These are phyloP conservation scores for Crotalus helleri DNA, from an alignment of 2,113 vertebrate genomes.

Conservation along the genomic window DNA sequence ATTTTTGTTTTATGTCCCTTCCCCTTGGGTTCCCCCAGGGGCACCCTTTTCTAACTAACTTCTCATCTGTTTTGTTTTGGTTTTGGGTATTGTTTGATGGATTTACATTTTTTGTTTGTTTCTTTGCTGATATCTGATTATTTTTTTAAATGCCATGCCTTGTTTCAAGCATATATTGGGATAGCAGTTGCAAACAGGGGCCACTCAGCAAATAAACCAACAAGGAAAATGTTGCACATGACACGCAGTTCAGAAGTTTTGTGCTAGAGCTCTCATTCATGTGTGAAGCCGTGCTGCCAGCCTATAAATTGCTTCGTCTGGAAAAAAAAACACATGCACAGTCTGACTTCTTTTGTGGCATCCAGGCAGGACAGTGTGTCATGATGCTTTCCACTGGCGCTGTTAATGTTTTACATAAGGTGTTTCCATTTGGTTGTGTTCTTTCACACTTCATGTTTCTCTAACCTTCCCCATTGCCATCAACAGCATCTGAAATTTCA, in stretches of 20 bases:
- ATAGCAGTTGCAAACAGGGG: not conserved
- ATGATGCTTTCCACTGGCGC: not conserved
- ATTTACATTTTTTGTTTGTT: not conserved
- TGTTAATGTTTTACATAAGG: not conserved
- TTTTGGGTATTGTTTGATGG: not conserved
- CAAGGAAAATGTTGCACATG: not conserved
- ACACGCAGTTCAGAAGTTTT: not conserved
- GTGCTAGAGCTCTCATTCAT: not conserved
- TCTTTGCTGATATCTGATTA: not conserved
- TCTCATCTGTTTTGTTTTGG: not conserved
- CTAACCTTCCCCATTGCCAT: not conserved
- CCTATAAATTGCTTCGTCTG: not conserved
- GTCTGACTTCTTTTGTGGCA: not conserved
- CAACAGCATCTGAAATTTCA: not conserved
- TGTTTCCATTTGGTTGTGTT: conserved; percentile 9
- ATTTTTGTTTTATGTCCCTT: not conserved
- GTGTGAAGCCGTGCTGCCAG: not conserved
- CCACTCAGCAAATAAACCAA: not conserved
- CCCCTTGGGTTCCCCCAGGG: not conserved
- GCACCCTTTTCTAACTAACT: not conserved
- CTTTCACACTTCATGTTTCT: conserved; percentile 1
- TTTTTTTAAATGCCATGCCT: not conserved
- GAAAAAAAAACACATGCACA: not conserved
- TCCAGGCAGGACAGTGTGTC: not conserved
- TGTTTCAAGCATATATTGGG: not conserved